Conservation (phyloP, 2,797 vertebrate species). For the Microctenopoma lineatum region DNA sequence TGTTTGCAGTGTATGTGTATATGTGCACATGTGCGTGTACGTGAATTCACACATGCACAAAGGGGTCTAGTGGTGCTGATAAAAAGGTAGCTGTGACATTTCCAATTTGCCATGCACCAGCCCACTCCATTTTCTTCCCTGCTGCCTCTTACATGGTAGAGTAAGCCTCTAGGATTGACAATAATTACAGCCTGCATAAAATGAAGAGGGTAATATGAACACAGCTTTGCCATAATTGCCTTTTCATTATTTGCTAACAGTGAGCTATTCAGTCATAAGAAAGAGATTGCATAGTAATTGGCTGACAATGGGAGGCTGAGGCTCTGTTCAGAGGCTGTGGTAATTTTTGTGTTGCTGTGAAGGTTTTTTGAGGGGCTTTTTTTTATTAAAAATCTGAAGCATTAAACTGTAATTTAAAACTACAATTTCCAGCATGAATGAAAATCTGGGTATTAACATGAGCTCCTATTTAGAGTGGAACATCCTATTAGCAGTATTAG, state of each 20-base stretch:
- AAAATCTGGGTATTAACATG: slow-evolving; percentile 89
- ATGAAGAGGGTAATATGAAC: slow-evolving; percentile 98
- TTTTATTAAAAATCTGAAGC: slow-evolving; percentile 98
- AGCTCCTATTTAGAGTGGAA: slow-evolving; percentile 90
- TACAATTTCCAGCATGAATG: slow-evolving; percentile 91
- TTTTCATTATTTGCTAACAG: slow-evolving; percentile 99
- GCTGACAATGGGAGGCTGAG: slow-evolving; percentile 96
- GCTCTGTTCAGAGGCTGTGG: slow-evolving; percentile 93
- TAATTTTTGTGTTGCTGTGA: slow-evolving; percentile 91
- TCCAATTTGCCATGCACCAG: slow-evolving; percentile 99
- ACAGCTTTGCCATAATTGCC: slow-evolving; percentile 98
- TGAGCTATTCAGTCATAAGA: slow-evolving; percentile 99
- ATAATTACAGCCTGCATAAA: slow-evolving; percentile 98
- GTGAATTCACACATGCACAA: slow-evolving; percentile 71
- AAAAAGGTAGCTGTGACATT: slow-evolving; percentile 98
- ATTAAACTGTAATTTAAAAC: slow-evolving; percentile 98
- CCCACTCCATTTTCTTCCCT: slow-evolving; percentile 97
- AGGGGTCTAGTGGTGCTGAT: slow-evolving; percentile 91
- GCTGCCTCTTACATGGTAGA: slow-evolving; percentile 97
- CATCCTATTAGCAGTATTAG: slow-evolving; percentile 92
- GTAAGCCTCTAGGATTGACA: slow-evolving; percentile 98
- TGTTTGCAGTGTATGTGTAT: slow-evolving; percentile 51
- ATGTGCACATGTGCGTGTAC: slow-evolving; percentile 50
- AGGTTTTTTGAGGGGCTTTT: slow-evolving; percentile 84
- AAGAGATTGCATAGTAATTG: slow-evolving; percentile 99